Evolutionary conservation across 1,140 invertebrate species (phyloP), one percentile per base, ranked within the genome.

Genomic region (Anastatus disparis): DNA sequence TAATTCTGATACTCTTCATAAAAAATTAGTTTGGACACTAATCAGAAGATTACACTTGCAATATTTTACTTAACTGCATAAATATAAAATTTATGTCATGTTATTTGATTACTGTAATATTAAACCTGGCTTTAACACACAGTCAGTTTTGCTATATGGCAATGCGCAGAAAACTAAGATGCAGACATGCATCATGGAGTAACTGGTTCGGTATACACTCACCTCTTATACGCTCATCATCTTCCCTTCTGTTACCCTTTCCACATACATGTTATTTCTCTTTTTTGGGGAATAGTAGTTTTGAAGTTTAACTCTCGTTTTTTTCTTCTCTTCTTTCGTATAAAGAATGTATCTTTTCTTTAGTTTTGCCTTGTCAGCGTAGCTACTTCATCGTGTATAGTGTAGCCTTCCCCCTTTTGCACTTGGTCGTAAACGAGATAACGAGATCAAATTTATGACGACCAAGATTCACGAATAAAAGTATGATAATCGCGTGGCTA

Each of bases 381-480:
- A 12, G 24, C 29, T 35, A 29, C 62, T 77, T 71, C 75, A 78
- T 67, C 76, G 72, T 74, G n/a, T n/a, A n/a, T n/a, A 10, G 31
- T 35, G 76, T 75, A 77, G 77, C 78, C 80, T 79, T n/a, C n/a
- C n/a, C n/a, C n/a, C n/a, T n/a, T n/a, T n/a, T n/a, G n/a, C n/a
- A n/a, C n/a, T n/a, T n/a, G n/a, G n/a, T n/a, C n/a, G n/a, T 84
- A 84, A 84, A 84, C 81, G 82, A 85, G 84, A 86, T 86, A 86
- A 86, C 84, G 84, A 85, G 84, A 86, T 85, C 82, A 84, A 86
- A 86, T 86, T 86, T 86, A 86, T 84, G 83, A 80, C 78, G 76
- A 70, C 73, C 76, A n/a, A 81, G 82, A 84, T 84, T 78, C 75
- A 77, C 38, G 77, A 77, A 81, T 80, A 77, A 80, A 83, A 84